Evolutionary conservation across 2,888 invertebrate genomes (phyloP), one percentile per base, ranked within the genome.

Genomic region (Hylaea fasciaria): DNA sequence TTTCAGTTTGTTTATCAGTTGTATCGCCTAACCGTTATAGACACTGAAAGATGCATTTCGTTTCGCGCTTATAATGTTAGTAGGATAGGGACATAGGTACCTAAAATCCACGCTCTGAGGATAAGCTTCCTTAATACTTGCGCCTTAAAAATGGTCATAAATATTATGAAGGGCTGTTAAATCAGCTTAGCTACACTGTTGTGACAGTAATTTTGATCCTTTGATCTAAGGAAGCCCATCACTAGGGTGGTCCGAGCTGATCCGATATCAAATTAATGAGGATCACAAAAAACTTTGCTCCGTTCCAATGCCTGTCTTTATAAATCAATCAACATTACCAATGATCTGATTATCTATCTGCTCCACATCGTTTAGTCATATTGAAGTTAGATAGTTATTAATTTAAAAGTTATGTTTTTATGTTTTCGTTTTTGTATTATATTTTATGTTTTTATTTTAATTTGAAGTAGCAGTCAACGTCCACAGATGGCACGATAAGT

Each of bases 191-290:
- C 43, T 39, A 28, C 14, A 29, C 22, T 44, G 12, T 49, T 44
- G 12, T 49, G 52, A 56, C 61, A 58, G 48, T 62, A 62, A 65
- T 61, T 58, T 45, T 61, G 22, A 46, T 59, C 56, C 37, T 44
- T 35, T 48, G 32, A 48, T 16, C 17, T 35, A 41, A 56, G 55
- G 48, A 52, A 39, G 47, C n/a, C 47, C 14, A 9, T 32, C 13
- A 35, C 47, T 45, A 45, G 52, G 22, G 62, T 62, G 62, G 65
- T 54, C 62, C 44, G 28, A 13, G 17, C 41, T 56, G 29, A 56
- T 57, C 51, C n/a, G 29, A 29, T 43, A 56, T 48, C 47, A 22
- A 32, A 0, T 12, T 50, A 29, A 32, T 44, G 22, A 50, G 40
- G 57, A 57, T 62, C 14, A 58, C 55, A 54, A 57, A 60, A 59